Evolutionary conservation across 2,888 invertebrate species (phyloP), one percentile per base, ranked within the genome.

Genomic region (Malacosoma neustria): DNA sequence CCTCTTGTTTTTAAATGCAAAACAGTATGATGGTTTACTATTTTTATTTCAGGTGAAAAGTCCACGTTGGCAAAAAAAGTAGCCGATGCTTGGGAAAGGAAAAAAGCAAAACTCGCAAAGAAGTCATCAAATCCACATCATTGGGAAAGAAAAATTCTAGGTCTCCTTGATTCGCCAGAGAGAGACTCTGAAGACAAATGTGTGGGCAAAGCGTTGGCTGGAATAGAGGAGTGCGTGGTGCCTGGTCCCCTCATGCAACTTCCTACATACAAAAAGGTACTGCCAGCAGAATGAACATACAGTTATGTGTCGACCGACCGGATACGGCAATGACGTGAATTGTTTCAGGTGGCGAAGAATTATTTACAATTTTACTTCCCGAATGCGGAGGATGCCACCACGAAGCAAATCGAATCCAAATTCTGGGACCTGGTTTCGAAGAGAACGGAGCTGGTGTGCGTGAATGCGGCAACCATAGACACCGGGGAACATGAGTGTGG

Each of bases 381-480:
- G 1, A 12, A 13, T 1, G 1, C 36, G 0, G 4, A 2, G 1
- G 35, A 39, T 1, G 44, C 49, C 2, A 11, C 40, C 0, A 11
- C 43, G 0, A 13, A 34, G 0, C 38, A 58, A 0, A 90, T 94
- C 0, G 97, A 97, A 70, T 87, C 88, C 1, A 90, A 92, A 36
- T 97, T 94, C 66, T 97, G 96, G 96, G 88, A 89, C 3, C 89
- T 93, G 37, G 95, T 97, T 0, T 88, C 91, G 0, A 87, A 90
- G 6, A 89, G 92, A 2, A 89, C 90, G 12, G 91, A 92, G 46
- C 97, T 97, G 60, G 90, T 97, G 9, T 95, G 95, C 55, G 96
- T 97, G 0, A 91, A 94, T 70, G 90, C 92, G 0, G 95, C 94
- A 0, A 93, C 93, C 4, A 93, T 98, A 29, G 97, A 97, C 74